Base-by-base conservation (phyloP, 2,797 vertebrate genomes). In the Chaetophractus vellerosus region DNA sequence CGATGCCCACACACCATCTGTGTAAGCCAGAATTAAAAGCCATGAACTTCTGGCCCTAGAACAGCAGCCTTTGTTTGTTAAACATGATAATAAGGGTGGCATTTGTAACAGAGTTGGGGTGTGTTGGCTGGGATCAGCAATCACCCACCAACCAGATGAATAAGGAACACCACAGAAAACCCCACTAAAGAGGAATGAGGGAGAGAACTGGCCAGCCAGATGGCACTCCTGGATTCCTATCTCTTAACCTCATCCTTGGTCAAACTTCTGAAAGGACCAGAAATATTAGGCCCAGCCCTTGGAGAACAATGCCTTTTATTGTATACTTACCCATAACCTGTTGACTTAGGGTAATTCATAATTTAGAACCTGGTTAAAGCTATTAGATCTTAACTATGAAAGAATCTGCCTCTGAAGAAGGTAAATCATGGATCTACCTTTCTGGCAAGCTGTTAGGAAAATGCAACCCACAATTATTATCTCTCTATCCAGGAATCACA, bases 61-160 rank as follows among this genome's bases (percentile, higher is more conserved):
- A 90, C 69, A 69, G 78, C 85, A 89, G 59, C 84, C 89, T n/a
- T 92, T 88, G 79, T 79, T 66, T 89, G 59, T 74, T 86, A 64
- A 94, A 52, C 81, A 69, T 61, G n/a, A 41, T 88, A 72, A 96
- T 41, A 66, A 95, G 28, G 18, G 23, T 91, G 86, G 80, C 90
- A 97, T 97, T 93, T 94, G 74, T 75, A 84, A 31, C 8, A 61
- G 87, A 57, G 57, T 61, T 38, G 85, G 66, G 48, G 81, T 41
- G 76, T 21, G 0, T 36, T 96, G 94, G 92, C 79, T 90, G 38
- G 57, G 61, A 91, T 38, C 28, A 33, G 31, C 12, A 7, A 72
- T 89, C 92, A 93, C 83, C 95, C 93, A 96, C 92, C 31, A 69
- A 92, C 41, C 95, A 97, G 93, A 82, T 96, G 71, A 95, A 5